Percentiles rank a stretch among this genome's conserved stretches.
Evolutionary conservation across 2,113 vertebrate genomes (phyloP).

Genomic region (Pica pica): DNA sequence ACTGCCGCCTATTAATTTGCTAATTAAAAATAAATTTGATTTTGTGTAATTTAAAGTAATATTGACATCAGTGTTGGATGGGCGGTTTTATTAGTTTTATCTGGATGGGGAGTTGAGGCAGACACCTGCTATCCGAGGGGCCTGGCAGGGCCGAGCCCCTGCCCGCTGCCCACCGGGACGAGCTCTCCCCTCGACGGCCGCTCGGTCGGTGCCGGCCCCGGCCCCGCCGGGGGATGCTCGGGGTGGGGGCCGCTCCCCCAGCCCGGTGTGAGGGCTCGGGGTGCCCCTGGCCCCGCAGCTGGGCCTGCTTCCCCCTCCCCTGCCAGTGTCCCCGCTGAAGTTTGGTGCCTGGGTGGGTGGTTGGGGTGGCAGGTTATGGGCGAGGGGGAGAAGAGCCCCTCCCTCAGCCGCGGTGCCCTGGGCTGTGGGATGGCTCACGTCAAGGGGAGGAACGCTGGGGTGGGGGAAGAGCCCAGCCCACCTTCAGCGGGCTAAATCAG

Average conservation of each 20-base stretch:
- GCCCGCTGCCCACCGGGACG: not conserved
- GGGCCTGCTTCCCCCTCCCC: not conserved
- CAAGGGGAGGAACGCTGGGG: not conserved
- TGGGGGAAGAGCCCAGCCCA: not conserved
- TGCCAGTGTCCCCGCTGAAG: rapidly evolving
- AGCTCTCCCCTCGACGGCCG: not conserved
- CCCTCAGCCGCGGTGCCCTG: not conserved
- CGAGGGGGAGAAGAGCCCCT: not conserved
- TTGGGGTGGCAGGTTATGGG: not conserved
- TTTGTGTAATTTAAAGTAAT: constrained; percentile 98
- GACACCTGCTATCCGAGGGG: constrained; percentile 74
- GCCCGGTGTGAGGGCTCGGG: not conserved
- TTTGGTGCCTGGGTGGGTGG: not conserved
- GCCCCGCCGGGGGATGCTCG: not conserved
- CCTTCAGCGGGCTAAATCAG: not conserved
- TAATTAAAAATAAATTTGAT: constrained; percentile 99
- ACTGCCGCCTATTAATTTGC: constrained; percentile 99
- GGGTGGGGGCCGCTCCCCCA: too few relatives aligned
- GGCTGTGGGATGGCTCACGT: not conserved
- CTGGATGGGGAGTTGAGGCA: constrained; percentile 74
- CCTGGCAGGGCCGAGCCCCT: not conserved
- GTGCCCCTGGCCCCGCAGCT: rapidly evolving
- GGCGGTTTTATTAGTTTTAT: constrained; percentile 90
- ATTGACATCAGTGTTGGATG: constrained; percentile 97
- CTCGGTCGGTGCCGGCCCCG: not conserved